Evolutionary conservation across 2,113 vertebrate species (phyloP).

Genomic region (Crocuta crocuta): DNA sequence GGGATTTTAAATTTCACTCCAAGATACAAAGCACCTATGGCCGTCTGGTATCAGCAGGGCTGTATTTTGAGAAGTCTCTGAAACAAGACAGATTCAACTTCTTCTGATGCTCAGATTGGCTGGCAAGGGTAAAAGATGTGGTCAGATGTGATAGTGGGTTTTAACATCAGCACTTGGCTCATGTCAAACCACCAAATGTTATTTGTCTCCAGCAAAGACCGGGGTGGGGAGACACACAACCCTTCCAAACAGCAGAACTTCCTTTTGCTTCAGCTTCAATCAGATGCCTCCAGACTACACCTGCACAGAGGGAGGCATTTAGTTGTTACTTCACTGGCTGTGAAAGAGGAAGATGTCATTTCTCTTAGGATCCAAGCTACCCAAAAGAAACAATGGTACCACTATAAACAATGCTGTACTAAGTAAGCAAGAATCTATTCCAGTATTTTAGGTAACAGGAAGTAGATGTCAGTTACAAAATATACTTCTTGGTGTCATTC

Average conservation of each 20-base stretch:
- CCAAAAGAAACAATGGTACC: background rate
- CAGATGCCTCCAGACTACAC: background rate
- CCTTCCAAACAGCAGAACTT: background rate
- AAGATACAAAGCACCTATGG: background rate
- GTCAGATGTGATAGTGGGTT: background rate
- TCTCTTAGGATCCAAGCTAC: background rate
- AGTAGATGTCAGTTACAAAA: conserved; percentile 50
- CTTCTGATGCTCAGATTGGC: background rate
- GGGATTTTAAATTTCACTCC: conserved; percentile 19
- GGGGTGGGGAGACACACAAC: background rate
- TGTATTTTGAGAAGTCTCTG: background rate
- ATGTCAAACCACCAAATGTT: conserved; percentile 33
- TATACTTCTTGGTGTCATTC: conserved; percentile 56
- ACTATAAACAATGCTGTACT: background rate
- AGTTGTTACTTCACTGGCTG: background rate
- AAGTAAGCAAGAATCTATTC: conserved; percentile 19
- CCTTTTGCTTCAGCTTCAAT: background rate
- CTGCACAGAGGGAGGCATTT: background rate
- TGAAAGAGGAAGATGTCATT: background rate
- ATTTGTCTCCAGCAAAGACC: conserved; percentile 30
- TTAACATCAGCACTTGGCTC: background rate
- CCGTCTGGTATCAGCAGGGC: background rate
- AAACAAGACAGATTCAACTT: background rate
- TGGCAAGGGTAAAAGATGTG: conserved; percentile 12
- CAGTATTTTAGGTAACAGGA: conserved; percentile 63